Conservation (phyloP, 1,140 invertebrate species). For the Papilio helenus region DNA sequence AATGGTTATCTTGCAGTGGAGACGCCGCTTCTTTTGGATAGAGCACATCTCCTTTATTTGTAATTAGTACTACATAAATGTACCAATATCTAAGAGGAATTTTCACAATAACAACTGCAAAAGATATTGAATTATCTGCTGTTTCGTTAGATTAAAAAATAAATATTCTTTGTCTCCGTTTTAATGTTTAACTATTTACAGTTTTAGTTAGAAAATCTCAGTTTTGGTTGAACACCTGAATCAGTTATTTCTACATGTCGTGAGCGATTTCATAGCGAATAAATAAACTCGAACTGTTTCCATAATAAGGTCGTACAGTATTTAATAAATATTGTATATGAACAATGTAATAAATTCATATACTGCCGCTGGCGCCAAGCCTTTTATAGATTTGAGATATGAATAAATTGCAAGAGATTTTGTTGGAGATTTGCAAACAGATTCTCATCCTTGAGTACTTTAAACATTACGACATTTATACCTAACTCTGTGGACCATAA, state of each 20-base stretch:
- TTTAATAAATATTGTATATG: not conserved
- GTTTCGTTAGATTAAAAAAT: too few relatives aligned
- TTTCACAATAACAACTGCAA: not conserved
- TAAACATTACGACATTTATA: not conserved
- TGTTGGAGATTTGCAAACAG: not conserved
- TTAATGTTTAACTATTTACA: too few relatives aligned
- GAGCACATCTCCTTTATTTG: not conserved
- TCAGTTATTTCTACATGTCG: not conserved
- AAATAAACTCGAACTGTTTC: not conserved
- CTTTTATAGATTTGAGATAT: conserved; percentile 13
- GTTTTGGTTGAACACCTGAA: not conserved
- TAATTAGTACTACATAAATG: not conserved
- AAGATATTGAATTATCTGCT: too few relatives aligned
- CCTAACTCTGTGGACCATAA: not conserved
- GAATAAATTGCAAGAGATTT: not conserved
- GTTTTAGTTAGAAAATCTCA: not conserved
- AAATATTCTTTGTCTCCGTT: too few relatives aligned
- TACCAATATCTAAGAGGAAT: not conserved
- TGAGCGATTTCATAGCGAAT: not conserved
- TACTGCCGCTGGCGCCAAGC: not conserved
- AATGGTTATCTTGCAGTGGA: not conserved
- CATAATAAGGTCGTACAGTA: not conserved
- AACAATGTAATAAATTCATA: conserved; percentile 8
- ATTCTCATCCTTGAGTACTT: not conserved
- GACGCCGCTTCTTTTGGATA: not conserved